Percentiles rank a stretch among this genome's conserved stretches.
Conservation (phyloP, 1,140 invertebrate genomes). For the Xylocopa sonorina region DNA sequence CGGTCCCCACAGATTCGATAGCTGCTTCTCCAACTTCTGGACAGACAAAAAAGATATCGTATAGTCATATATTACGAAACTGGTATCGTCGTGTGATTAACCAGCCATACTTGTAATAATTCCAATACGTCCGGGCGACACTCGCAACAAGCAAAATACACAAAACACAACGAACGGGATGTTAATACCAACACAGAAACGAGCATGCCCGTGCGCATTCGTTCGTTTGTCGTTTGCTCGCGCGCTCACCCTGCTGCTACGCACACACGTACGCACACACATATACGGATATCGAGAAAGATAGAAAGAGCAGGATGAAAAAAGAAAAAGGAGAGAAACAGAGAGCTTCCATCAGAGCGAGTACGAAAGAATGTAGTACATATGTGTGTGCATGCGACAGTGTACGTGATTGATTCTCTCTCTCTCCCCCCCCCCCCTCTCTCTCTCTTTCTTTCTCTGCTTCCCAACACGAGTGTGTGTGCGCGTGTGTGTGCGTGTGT, state of each 20-base stretch:
- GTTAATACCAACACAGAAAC: slow-evolving; percentile 45
- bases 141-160: slow-evolving; percentile 26
- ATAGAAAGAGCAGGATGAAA: slow-evolving; percentile 34
- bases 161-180: slow-evolving; percentile 47
- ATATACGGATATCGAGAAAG: slow-evolving; percentile 28
- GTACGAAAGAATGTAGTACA: slow-evolving; percentile 3
- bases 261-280: background rate
- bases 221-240: slow-evolving; percentile 52
- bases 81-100: background rate
- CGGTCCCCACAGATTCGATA: slow-evolving; percentile 5
- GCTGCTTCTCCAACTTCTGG: background rate
- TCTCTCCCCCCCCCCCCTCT: background rate
- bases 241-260: slow-evolving; percentile 26
- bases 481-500: background rate
- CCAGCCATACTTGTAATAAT: slow-evolving; percentile 15
- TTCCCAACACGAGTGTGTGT: background rate
- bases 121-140: slow-evolving; percentile 26
- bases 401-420: background rate
- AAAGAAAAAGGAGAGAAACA: slow-evolving; percentile 2
- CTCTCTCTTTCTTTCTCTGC: no score
- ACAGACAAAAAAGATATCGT: slow-evolving; percentile 17
- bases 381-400: background rate
- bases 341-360: background rate
- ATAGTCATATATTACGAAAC: slow-evolving; percentile 9
- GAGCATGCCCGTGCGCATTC: slow-evolving; percentile 54